Percentiles rank a stretch among this genome's conserved stretches.
Conservation (phyloP, 2,888 invertebrate species). For the Mimumesa dahlbomi region DNA sequence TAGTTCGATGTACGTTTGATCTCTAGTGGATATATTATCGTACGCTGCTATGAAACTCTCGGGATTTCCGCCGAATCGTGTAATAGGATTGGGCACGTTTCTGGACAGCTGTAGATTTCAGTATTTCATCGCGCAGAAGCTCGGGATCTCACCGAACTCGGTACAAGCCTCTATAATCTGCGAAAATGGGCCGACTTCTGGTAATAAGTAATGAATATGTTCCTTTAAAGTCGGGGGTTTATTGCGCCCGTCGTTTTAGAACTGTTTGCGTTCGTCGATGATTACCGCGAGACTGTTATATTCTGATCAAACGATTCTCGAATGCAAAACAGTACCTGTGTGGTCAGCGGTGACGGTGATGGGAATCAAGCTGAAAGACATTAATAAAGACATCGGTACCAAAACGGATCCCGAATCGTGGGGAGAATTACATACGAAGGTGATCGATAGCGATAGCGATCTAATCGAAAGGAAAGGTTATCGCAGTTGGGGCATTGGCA, state of each 20-base stretch:
- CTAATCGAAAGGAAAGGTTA: constrained; percentile 82
- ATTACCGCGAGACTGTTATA: no score
- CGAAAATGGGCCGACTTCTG: constrained; percentile 82
- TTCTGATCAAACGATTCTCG: no score
- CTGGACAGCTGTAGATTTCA: constrained; percentile 83
- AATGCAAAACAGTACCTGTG: constrained; percentile 80
- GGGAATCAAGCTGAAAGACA: constrained; percentile 81
- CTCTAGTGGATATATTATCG: constrained; percentile 82
- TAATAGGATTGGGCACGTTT: constrained; percentile 83
- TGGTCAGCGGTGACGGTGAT: constrained; percentile 83
- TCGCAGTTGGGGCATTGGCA: constrained; percentile 82
- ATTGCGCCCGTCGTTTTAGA: no score
- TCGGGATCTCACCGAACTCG: constrained; percentile 81
- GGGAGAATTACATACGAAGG: constrained; percentile 81
- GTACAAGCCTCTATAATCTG: constrained; percentile 83
- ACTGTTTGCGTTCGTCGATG: no score
- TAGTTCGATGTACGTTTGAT: no score
- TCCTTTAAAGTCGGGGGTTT: no score
- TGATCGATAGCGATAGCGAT: constrained; percentile 81
- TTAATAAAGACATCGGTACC: constrained; percentile 81
- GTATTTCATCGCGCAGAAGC: constrained; percentile 81
- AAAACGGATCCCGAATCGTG: constrained; percentile 81
- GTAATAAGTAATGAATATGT: constrained; percentile 53
- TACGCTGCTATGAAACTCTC: constrained; percentile 83
- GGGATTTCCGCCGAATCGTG: constrained; percentile 82